phyloP scores from a whole-genome alignment of 2,888 invertebrate species.

The Scaptomyza reducta region DNA sequence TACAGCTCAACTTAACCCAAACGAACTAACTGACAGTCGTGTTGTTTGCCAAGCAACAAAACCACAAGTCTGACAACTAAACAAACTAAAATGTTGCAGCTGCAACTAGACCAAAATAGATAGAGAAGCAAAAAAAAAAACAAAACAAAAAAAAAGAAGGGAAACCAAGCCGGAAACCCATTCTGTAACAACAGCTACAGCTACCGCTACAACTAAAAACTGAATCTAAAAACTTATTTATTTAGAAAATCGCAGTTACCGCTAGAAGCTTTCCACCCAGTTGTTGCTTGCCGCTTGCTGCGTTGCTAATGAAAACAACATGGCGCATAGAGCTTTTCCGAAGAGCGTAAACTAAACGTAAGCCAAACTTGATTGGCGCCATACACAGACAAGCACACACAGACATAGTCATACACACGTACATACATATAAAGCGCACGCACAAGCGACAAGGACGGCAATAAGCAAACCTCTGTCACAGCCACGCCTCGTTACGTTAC shows the following conservation, averaged over 20 bases:
- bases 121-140: neutral
- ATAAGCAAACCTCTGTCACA: conserved; percentile 53
- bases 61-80: conserved; percentile 56
- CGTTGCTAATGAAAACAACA: conserved; percentile 74
- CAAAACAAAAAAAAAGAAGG: neutral
- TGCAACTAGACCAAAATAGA: conserved; percentile 16
- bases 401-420: neutral
- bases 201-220: conserved; percentile 29
- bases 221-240: conserved; percentile 66
- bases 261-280: conserved; percentile 40
- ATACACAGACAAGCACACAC: conserved; percentile 26
- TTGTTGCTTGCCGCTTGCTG: conserved; percentile 31
- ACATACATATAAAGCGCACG: conserved; percentile 14
- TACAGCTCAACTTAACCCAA: conserved; percentile 2
- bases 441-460: conserved; percentile 34
- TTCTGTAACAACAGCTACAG: conserved; percentile 31
- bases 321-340: conserved; percentile 56
- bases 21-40: conserved; percentile 10
- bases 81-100: conserved; percentile 50
- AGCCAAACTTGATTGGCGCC: conserved; percentile 78
- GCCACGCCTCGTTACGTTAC: conserved; percentile 74
- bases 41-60: conserved; percentile 41
- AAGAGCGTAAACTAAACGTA: conserved; percentile 75
- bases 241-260: conserved; percentile 65
- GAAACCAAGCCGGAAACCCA: conserved; percentile 21